phyloP scores from a whole-genome alignment of 1,140 invertebrate genomes.

The Pogonognathellus flavescens region DNA sequence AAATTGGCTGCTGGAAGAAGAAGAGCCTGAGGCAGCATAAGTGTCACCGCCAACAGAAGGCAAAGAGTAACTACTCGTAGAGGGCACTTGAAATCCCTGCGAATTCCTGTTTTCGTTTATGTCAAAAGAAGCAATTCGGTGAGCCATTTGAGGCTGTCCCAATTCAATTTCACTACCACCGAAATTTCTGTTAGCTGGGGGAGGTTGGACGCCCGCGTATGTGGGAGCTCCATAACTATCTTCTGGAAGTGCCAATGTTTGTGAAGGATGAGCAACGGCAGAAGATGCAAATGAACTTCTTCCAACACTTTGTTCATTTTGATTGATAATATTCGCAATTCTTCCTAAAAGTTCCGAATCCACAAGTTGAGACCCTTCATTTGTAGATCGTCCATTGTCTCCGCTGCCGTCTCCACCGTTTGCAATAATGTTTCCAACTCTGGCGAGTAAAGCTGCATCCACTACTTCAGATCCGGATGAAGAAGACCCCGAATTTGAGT shows the following conservation, averaged over 20 bases:
- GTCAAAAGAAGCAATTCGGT: constrained; percentile 22
- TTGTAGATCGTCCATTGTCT: constrained; percentile 37
- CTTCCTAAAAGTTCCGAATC: constrained; percentile 51
- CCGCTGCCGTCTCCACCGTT: constrained; percentile 44
- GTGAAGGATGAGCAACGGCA: background rate
- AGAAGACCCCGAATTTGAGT: background rate
- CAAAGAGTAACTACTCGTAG: background rate
- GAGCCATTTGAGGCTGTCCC: constrained; percentile 8
- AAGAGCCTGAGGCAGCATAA: background rate
- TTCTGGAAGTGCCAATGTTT: background rate
- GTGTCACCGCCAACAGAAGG: background rate
- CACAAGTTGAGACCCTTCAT: constrained; percentile 49
- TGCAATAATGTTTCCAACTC: constrained; percentile 52
- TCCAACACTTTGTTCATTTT: constrained; percentile 52
- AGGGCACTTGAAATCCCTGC: background rate
- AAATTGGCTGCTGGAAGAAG: background rate
- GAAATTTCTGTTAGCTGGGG: background rate
- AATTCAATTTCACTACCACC: background rate
- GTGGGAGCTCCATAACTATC: background rate
- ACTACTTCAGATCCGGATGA: constrained; percentile 2
- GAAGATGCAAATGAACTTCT: background rate
- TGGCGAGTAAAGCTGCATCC: constrained; percentile 12
- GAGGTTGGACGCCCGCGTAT: background rate
- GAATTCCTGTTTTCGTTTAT: background rate
- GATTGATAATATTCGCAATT: constrained; percentile 53